A percentile compares a stretch with the other conserved stretches of the same genome.
These are phyloP conservation scores for Carabus problematicus DNA, from an alignment of 2,888 invertebrate species.

Conservation along the genomic window DNA sequence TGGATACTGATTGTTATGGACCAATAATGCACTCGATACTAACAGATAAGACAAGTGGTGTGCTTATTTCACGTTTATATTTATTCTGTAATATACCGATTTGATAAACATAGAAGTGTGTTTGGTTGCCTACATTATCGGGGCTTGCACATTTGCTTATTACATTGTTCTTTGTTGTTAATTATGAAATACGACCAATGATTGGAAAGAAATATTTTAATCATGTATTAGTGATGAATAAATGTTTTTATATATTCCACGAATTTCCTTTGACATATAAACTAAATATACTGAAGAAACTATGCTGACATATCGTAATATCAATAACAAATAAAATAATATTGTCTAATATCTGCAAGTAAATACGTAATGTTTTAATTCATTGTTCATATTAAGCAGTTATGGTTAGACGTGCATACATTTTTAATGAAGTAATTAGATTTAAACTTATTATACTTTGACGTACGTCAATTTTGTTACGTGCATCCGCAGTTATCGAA, in stretches of 20 bases:
- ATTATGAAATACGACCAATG: slow-evolving; percentile 5
- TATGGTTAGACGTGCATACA: too few species aligned
- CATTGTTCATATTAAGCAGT: too few species aligned
- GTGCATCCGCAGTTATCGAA: too few species aligned
- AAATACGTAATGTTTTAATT: too few species aligned
- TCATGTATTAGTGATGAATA: slow-evolving; percentile 5
- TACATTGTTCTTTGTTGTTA: neutral
- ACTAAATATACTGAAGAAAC: neutral
- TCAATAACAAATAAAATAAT: too few species aligned
- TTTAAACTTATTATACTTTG: too few species aligned
- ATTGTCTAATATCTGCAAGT: too few species aligned
- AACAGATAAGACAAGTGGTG: slow-evolving; percentile 15
- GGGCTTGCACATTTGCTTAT: slow-evolving; percentile 1
- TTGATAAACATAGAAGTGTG: slow-evolving; percentile 31
- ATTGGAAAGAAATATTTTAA: slow-evolving; percentile 4
- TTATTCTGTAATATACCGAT: slow-evolving; percentile 35
- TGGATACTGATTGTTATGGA: slow-evolving; percentile 18
- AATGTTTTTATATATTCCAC: neutral
- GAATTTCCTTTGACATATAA: neutral
- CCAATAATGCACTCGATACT: slow-evolving; percentile 30
- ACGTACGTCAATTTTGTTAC: too few species aligned
- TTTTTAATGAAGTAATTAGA: too few species aligned
- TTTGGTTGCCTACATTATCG: slow-evolving; percentile 20
- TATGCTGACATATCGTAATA: too few species aligned
- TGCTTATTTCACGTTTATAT: slow-evolving; percentile 28